Base-by-base conservation (phyloP, 2,888 invertebrate genomes). In the Pachliopta kotzebuea region DNA sequence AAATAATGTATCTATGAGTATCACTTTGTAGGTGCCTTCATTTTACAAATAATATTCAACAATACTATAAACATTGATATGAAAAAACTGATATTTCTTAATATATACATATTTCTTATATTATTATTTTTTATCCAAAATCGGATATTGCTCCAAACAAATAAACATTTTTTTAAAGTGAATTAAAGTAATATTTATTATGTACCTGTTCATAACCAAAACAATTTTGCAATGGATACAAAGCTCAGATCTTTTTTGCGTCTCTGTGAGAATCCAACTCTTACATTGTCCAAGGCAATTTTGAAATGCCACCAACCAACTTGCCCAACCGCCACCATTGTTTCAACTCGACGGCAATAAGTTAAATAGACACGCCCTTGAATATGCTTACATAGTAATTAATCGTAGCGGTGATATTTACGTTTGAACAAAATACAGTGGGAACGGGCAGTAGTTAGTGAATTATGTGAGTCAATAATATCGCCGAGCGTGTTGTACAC, bases 331-430 rank as follows among this genome's bases (percentile, higher is more conserved):
- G 26, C 55, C 37, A 52, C 65, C 62, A 66, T 66, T 66, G 65
- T 66, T 66, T 62, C 42, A 24, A 62, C 54, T 62, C 65, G 26
- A 62, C 65, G 31, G 65, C 59, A 66, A 66, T 66, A 66, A 62
- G 50, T 66, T 66, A 62, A 66, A 58, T 66, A 62, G 65, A 37
- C 62, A 62, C 65, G 65, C 65, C 65, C 65, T 66, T 66, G 65
- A 66, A 66, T 55, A 66, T 59, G 29, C 65, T 66, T 66, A 62
- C 62, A 66, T 62, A 58, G 65, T 62, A 66, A 66, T 66, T 66
- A 62, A 66, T 66, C 53, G 50, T 37, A 29, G 42, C 31, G 24
- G 53, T 56, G 54, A 65, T 66, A 62, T 65, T 58, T 58, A n/a
- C 57, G 52, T 63, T 29, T 37, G 23, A 58, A 65, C 65, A 62